A percentile compares a stretch with the other conserved stretches of the same genome.
These are phyloP conservation scores for Epistrophella euchroma DNA, from an alignment of 2,888 invertebrate genomes.

Conservation along the genomic window DNA sequence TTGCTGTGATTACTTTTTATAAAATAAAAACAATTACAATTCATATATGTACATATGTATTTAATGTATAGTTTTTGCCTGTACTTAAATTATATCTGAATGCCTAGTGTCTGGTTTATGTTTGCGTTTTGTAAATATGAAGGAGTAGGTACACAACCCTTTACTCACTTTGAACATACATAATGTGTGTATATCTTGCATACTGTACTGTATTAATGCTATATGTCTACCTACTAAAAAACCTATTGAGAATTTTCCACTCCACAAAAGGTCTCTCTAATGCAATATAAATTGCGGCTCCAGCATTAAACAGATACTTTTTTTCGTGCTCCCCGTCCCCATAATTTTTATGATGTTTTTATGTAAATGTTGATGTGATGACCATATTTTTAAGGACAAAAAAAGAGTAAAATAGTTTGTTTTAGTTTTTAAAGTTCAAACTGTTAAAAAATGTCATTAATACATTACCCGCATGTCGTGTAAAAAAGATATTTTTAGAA, in stretches of 20 bases:
- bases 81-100: conserved; percentile 31
- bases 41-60: conserved; percentile 27
- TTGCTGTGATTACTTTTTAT: not conserved
- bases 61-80: no score
- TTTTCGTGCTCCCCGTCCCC: conserved; percentile 2
- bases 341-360: not conserved
- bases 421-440: no score
- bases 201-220: not conserved
- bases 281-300: conserved; percentile 64
- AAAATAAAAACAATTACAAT: conserved; percentile 14
- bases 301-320: conserved; percentile 44
- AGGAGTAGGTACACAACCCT: not conserved
- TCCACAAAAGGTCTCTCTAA: conserved; percentile 33
- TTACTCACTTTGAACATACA: conserved; percentile 7
- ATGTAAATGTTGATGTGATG: not conserved
- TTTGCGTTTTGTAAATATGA: conserved; percentile 25
- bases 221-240: not conserved
- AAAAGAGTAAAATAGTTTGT: not conserved
- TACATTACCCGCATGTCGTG: no score
- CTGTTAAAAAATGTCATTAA: no score
- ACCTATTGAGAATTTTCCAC: conserved; percentile 41
- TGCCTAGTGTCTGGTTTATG: conserved; percentile 33
- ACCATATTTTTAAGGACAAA: not conserved
- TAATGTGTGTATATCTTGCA: not conserved
- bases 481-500: no score